Percentiles rank a stretch among this genome's conserved stretches.
These are phyloP conservation scores for Gila orcuttii DNA, from an alignment of 2,113 vertebrate genomes.

Conservation along the genomic window DNA sequence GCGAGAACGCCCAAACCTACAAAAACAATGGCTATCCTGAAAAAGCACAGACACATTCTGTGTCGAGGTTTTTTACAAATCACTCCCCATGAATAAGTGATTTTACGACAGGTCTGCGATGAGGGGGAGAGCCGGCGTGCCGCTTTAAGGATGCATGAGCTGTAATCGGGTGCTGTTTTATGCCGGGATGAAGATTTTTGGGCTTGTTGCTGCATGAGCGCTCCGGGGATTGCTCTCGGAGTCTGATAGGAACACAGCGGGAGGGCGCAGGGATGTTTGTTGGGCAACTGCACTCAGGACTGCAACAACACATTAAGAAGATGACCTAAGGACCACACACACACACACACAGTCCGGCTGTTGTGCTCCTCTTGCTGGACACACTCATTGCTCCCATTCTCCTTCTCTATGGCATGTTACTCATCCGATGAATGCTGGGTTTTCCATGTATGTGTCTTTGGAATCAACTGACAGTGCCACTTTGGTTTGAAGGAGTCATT, in stretches of 20 bases:
- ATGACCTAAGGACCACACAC: slow-evolving; percentile 57
- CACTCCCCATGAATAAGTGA: slow-evolving; percentile 35
- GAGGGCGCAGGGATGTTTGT: slow-evolving; percentile 63
- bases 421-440: slow-evolving; percentile 37
- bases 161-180: slow-evolving; percentile 12
- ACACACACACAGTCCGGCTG: slow-evolving; percentile 22
- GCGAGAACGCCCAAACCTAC: background rate
- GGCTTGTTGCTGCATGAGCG: slow-evolving; percentile 71
- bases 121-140: background rate
- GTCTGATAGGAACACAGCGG: slow-evolving; percentile 70
- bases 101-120: background rate
- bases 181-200: slow-evolving; percentile 50
- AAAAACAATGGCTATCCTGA: slow-evolving; percentile 41
- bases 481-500: slow-evolving; percentile 20
- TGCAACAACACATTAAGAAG: slow-evolving; percentile 65
- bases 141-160: slow-evolving; percentile 13
- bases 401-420: background rate
- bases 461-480: background rate
- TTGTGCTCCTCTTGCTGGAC: slow-evolving; percentile 32
- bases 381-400: slow-evolving; percentile 16
- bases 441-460: background rate
- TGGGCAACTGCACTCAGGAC: slow-evolving; percentile 57
- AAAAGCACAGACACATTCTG: background rate
- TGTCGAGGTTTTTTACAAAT: background rate
- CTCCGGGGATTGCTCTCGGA: slow-evolving; percentile 64